Evolutionary conservation across 2,113 vertebrate genomes (phyloP).

Genomic region (Phaetusa simplex): DNA sequence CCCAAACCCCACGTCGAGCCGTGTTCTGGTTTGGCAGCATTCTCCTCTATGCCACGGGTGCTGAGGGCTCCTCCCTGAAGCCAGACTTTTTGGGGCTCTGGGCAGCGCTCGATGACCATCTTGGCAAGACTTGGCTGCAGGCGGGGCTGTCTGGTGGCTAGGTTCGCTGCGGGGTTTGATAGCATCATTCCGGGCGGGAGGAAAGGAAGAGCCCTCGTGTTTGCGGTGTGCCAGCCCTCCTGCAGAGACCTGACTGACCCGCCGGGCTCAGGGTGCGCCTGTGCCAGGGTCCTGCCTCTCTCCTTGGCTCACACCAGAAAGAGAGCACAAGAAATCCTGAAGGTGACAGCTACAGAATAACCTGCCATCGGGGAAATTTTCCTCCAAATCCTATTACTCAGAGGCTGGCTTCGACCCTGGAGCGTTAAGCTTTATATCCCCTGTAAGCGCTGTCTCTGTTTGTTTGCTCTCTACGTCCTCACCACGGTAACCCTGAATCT

Average conservation of each 20-base stretch:
- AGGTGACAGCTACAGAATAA: neutral
- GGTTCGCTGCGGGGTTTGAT: neutral
- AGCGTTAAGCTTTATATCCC: neutral
- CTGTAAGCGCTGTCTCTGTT: neutral
- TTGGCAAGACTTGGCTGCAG: neutral
- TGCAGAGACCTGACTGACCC: neutral
- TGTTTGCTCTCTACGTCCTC: neutral
- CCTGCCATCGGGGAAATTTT: neutral
- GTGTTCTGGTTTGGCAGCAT: neutral
- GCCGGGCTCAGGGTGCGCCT: rapidly evolving
- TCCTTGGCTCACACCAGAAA: neutral
- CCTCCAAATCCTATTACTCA: neutral
- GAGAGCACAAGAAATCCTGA: neutral
- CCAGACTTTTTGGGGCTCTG: neutral
- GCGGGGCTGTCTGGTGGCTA: neutral
- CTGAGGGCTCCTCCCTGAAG: neutral
- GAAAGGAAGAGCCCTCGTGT: neutral
- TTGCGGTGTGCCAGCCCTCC: neutral
- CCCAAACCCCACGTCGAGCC: neutral
- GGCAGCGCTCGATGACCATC: neutral
- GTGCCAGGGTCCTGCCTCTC: rapidly evolving
- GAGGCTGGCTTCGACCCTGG: neutral
- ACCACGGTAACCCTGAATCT: neutral
- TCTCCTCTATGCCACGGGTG: neutral
- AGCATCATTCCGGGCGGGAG: rapidly evolving